Percentiles rank a stretch among this genome's conserved stretches.
These are phyloP conservation scores for Oryzias sinensis DNA, from an alignment of 2,797 vertebrate species.

Conservation along the genomic window DNA sequence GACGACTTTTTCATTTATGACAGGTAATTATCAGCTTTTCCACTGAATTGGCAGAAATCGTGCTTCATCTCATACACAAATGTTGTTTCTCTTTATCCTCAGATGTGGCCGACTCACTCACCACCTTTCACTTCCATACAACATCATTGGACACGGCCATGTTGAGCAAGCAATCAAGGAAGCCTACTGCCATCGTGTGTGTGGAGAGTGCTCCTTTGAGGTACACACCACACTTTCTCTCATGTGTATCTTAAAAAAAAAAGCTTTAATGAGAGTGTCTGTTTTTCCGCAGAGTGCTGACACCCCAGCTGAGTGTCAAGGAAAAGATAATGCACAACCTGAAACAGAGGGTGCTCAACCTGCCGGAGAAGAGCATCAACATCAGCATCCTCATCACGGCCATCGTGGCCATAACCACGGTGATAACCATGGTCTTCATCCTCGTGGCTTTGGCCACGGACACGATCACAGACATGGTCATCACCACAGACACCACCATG, in stretches of 20 bases:
- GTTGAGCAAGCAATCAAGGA: conserved; percentile 86
- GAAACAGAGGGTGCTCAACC: conserved; percentile 13
- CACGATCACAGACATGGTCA: conserved; percentile 27
- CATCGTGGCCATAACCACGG: conserved; percentile 26
- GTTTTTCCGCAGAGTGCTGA: conserved; percentile 51
- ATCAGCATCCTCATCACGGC: conserved; percentile 33
- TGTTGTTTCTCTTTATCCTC: conserved; percentile 13
- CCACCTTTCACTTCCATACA: conserved; percentile 87
- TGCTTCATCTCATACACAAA: neutral
- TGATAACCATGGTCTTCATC: conserved; percentile 7
- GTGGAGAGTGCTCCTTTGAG: conserved; percentile 85
- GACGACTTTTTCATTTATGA: conserved; percentile 95
- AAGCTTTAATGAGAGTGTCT: neutral
- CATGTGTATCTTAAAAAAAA: neutral
- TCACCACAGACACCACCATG: conserved; percentile 41
- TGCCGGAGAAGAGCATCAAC: conserved; percentile 25
- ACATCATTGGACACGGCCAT: conserved; percentile 81
- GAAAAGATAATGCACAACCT: conserved; percentile 39
- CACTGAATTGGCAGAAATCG: neutral
- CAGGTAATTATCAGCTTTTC: conserved; percentile 75
- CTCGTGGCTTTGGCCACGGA: conserved; percentile 18
- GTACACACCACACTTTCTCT: conserved; percentile 63
- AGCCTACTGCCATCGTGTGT: conserved; percentile 84
- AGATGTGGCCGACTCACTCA: conserved; percentile 93
- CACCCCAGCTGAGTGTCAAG: conserved; percentile 60